phyloP scores from a whole-genome alignment of 2,113 vertebrate species.

The Gallinago media region DNA sequence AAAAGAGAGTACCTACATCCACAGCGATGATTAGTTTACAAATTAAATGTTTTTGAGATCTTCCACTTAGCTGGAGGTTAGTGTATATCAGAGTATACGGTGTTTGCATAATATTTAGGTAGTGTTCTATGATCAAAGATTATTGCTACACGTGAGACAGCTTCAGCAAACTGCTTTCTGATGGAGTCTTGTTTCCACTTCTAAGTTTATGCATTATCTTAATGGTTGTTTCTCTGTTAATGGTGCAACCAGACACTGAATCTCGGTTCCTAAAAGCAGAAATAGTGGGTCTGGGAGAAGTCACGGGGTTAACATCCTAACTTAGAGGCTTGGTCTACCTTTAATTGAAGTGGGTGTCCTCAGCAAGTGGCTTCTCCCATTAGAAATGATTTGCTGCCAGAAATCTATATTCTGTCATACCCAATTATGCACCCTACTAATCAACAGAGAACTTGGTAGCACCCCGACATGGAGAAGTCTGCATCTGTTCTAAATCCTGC shows the following conservation, averaged over 20 bases:
- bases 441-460: conserved; percentile 70
- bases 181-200: neutral
- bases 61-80: neutral
- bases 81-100: neutral
- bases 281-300: neutral
- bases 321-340: conserved; percentile 41
- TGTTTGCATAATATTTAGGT: neutral
- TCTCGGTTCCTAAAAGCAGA: neutral
- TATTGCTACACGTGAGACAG: neutral
- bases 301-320: conserved; percentile 49
- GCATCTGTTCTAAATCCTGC: conserved; percentile 78
- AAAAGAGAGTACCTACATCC: rapidly evolving
- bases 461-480: conserved; percentile 59
- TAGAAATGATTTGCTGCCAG: conserved; percentile 74
- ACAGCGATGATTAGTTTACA: neutral
- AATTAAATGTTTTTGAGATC: neutral
- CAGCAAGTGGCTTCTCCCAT: conserved; percentile 64
- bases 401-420: conserved; percentile 74
- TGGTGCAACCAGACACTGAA: neutral
- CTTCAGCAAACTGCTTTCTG: neutral
- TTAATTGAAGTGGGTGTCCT: conserved; percentile 65
- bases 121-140: neutral
- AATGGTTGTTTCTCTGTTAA: neutral
- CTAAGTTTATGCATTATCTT: neutral
- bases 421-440: conserved; percentile 74